Conservation (phyloP, 2,113 vertebrate species). For the Nyctereutes procyonoides region DNA sequence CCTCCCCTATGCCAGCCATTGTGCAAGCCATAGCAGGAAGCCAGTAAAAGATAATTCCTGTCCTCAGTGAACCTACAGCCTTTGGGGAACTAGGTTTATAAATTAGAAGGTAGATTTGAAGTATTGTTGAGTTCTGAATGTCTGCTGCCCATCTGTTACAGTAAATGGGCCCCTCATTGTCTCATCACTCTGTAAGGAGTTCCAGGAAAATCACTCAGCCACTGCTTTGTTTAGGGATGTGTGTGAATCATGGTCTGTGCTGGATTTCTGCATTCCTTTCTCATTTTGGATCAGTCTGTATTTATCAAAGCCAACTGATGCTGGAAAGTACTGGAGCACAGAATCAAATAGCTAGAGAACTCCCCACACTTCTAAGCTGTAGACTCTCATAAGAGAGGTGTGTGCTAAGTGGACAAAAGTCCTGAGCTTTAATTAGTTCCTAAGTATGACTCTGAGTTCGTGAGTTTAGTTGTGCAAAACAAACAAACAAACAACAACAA, state of each 20-base stretch:
- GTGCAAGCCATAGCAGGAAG: not conserved
- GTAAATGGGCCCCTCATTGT: not conserved
- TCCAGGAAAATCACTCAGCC: slow-evolving; percentile 43
- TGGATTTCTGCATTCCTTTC: not conserved
- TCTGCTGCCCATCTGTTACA: not conserved
- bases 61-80: not conserved
- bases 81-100: not conserved
- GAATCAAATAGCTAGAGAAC: slow-evolving; percentile 19
- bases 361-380: not conserved
- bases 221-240: not conserved
- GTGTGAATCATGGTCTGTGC: not conserved
- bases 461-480: not conserved
- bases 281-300: slow-evolving; percentile 3
- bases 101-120: not conserved
- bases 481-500: not conserved
- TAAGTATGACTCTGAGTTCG: not conserved
- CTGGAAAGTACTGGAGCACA: slow-evolving; percentile 13
- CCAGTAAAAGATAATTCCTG: not conserved
- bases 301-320: slow-evolving; percentile 30
- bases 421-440: not conserved
- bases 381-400: not conserved
- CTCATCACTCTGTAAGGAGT: not conserved
- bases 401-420: not conserved
- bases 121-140: not conserved
- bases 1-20: not conserved